These are phyloP conservation scores for Campoletis raptor DNA, from an alignment of 2,888 invertebrate species.

Conservation along the genomic window DNA sequence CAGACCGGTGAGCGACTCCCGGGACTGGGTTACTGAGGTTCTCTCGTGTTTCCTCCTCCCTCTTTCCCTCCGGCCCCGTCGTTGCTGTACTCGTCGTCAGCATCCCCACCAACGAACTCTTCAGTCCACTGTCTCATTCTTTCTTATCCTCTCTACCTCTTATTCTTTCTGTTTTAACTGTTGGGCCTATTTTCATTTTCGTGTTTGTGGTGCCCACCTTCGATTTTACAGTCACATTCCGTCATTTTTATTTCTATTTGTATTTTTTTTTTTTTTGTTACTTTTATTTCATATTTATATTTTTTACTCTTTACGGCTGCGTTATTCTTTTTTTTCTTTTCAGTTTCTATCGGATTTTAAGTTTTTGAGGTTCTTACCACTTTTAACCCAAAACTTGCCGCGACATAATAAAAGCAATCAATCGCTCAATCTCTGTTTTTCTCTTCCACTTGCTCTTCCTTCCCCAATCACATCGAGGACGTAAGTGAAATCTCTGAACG, in stretches of 20 bases:
- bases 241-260: too few species aligned
- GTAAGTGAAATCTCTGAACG: conserved; percentile 66
- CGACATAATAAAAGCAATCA: background rate
- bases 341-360: too few species aligned
- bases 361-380: background rate
- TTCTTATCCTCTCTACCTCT: conserved; percentile 66
- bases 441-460: conserved; percentile 58
- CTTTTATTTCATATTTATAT: background rate
- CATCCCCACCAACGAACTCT: conserved; percentile 60
- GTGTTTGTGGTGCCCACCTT: background rate
- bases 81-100: conserved; percentile 56
- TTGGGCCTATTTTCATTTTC: background rate
- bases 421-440: conserved; percentile 53
- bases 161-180: conserved; percentile 47
- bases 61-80: conserved; percentile 73
- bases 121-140: conserved; percentile 45
- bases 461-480: conserved; percentile 68
- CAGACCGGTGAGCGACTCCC: conserved; percentile 80
- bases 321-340: too few species aligned
- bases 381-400: background rate
- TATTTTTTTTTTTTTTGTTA: background rate
- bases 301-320: too few species aligned
- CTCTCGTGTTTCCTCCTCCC: conserved; percentile 77
- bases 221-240: background rate
- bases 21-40: conserved; percentile 84